Percentiles rank a stretch among this genome's conserved stretches.
These are phyloP conservation scores for Lysandra coridon DNA, from an alignment of 2,888 invertebrate species.

Conservation along the genomic window DNA sequence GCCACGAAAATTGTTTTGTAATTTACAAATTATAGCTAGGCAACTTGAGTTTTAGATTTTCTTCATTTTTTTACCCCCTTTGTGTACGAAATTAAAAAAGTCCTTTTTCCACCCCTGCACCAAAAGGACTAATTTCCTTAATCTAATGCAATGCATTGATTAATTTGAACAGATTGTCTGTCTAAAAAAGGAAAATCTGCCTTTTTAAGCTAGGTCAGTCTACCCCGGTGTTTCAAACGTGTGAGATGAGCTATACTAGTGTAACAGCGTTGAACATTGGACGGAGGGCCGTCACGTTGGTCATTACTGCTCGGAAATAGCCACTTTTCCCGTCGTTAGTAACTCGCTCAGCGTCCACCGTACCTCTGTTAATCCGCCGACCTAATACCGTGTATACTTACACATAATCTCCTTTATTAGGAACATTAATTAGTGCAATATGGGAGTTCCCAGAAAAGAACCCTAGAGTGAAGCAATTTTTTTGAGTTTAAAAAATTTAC, in stretches of 20 bases:
- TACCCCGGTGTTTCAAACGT: background rate
- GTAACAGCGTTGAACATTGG: slow-evolving; percentile 34
- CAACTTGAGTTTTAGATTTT: background rate
- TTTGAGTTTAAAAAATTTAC: background rate
- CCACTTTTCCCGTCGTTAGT: slow-evolving; percentile 79
- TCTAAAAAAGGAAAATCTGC: background rate
- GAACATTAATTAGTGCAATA: slow-evolving; percentile 21
- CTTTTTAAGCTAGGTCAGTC: background rate
- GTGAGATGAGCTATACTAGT: slow-evolving; percentile 1
- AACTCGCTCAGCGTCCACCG: slow-evolving; percentile 61
- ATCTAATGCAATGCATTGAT: background rate
- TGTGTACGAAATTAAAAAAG: too few species aligned
- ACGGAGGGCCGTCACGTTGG: slow-evolving; percentile 63
- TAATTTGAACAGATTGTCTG: background rate
- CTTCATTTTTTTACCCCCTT: background rate
- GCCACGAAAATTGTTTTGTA: background rate
- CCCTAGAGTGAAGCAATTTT: background rate
- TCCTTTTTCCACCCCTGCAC: too few species aligned
- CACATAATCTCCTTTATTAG: slow-evolving; percentile 18
- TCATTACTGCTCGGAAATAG: slow-evolving; percentile 79
- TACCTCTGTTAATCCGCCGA: slow-evolving; percentile 48
- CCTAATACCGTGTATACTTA: slow-evolving; percentile 32
- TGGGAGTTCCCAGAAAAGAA: background rate
- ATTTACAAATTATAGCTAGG: too few species aligned
- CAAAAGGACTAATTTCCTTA: too few species aligned